These are phyloP conservation scores for Plebejus argus DNA, from an alignment of 2,888 invertebrate species.

Conservation along the genomic window DNA sequence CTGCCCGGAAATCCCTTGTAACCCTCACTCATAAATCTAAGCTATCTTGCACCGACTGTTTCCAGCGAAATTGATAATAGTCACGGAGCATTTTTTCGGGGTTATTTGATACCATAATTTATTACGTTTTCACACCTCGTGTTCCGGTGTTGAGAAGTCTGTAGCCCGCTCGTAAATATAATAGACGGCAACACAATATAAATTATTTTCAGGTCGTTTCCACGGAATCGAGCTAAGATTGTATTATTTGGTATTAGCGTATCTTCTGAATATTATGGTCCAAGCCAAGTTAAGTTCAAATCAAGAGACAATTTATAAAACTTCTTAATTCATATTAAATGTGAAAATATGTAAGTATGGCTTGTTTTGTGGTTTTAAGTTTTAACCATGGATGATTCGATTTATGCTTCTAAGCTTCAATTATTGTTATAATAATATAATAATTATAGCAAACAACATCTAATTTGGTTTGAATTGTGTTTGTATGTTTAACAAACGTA, in stretches of 20 bases:
- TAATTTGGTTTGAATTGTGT: neutral
- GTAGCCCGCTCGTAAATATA: constrained; percentile 1
- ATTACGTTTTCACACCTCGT: constrained; percentile 11
- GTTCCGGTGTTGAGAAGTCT: constrained; percentile 8
- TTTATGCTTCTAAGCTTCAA: neutral
- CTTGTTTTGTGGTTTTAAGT: no score
- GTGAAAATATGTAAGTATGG: no score
- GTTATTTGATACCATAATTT: constrained; percentile 13
- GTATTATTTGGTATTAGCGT: neutral
- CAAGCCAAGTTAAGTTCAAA: no score
- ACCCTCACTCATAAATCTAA: constrained; percentile 29
- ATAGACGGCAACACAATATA: neutral
- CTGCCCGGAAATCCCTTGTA: constrained; percentile 20
- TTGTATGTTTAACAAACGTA: neutral
- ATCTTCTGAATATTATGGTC: neutral
- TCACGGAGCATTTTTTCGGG: constrained; percentile 22
- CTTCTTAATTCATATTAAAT: no score
- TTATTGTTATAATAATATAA: neutral
- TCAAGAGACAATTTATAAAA: no score
- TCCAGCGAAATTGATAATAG: constrained; percentile 26
- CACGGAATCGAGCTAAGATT: neutral
- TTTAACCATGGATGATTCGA: neutral
- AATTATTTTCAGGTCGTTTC: neutral
- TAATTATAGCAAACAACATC: neutral
- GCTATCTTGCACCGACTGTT: constrained; percentile 16